Percentiles rank a stretch among this genome's conserved stretches.
Conservation (phyloP, 2,797 vertebrate species). For the Pantherophis alleghaniensis region DNA sequence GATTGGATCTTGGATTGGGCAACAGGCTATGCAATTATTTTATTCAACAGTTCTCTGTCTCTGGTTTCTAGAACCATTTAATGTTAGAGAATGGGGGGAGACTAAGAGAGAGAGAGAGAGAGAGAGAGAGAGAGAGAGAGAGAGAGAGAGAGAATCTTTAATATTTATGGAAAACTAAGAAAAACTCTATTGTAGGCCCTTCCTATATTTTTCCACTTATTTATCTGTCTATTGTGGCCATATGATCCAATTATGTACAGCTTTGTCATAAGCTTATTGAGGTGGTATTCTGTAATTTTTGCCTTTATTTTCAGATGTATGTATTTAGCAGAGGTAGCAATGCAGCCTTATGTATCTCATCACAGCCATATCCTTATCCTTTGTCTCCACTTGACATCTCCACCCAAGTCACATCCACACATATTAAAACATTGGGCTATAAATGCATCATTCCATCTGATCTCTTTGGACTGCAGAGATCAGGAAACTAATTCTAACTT, state of each 20-base stretch:
- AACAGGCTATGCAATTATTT: not conserved
- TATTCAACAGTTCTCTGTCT: not conserved
- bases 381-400: not conserved
- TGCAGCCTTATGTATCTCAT: not conserved
- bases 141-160: not conserved
- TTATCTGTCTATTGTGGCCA: not conserved
- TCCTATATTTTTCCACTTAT: not conserved
- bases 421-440: not conserved
- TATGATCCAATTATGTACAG: not conserved
- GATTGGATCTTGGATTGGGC: not conserved
- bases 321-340: not conserved
- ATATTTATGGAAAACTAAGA: not conserved
- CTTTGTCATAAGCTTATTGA: not conserved
- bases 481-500: not conserved
- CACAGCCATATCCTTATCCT: not conserved
- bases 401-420: not conserved
- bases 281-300: not conserved
- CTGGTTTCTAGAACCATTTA: not conserved
- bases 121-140: too few relatives aligned
- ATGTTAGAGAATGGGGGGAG: not conserved
- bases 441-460: not conserved
- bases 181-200: not conserved
- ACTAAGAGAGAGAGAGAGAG: not conserved
- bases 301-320: not conserved
- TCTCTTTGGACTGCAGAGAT: not conserved